These are phyloP conservation scores for Drusus annulatus DNA, from an alignment of 1,140 invertebrate species.

Conservation along the genomic window DNA sequence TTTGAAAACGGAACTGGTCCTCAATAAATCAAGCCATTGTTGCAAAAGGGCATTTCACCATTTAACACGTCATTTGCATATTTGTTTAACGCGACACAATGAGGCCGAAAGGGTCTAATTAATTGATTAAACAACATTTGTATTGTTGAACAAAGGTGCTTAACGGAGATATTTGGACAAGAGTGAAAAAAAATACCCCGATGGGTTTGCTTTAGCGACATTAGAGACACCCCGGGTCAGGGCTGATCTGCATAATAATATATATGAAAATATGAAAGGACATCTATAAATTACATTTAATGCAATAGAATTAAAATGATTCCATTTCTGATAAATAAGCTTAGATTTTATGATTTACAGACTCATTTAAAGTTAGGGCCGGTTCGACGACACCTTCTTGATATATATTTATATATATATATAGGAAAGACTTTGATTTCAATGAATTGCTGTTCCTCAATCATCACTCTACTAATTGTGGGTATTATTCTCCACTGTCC, in stretches of 20 bases:
- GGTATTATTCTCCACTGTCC: no score
- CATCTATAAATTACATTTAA: neutral
- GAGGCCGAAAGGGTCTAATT: constrained; percentile 54
- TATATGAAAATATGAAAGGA: neutral
- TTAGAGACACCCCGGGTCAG: neutral
- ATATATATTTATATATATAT: no score
- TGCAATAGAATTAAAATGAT: no score
- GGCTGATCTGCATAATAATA: neutral
- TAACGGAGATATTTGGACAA: constrained; percentile 20
- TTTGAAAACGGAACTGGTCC: constrained; percentile 22
- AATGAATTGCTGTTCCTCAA: no score
- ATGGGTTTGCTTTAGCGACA: constrained; percentile 7
- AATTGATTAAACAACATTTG: constrained; percentile 54
- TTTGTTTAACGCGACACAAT: constrained; percentile 44
- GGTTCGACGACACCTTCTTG: no score
- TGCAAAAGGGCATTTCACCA: constrained; percentile 21
- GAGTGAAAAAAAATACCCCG: constrained; percentile 29
- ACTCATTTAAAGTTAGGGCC: no score
- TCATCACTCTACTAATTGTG: no score
- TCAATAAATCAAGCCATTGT: constrained; percentile 58
- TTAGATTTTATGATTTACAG: no score
- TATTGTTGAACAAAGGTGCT: constrained; percentile 44
- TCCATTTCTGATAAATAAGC: no score
- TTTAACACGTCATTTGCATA: constrained; percentile 53
- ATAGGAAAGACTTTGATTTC: no score